Evolutionary conservation across 2,113 vertebrate species (phyloP).

Genomic region (Marcusenius ussheri): DNA sequence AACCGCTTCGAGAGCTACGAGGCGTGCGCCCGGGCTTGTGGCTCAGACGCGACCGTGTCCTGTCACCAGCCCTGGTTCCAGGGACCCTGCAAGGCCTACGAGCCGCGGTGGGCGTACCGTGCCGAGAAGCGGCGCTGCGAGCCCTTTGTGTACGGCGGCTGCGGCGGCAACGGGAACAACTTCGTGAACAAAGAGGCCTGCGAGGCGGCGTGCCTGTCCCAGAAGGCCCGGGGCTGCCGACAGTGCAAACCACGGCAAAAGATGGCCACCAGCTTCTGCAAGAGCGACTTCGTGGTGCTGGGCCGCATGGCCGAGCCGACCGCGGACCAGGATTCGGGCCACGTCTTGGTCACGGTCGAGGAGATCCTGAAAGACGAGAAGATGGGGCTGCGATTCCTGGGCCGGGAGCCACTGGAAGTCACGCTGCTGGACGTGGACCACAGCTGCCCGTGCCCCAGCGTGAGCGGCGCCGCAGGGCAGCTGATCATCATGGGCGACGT

Average conservation of each 20-base stretch:
- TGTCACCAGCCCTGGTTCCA: constrained; percentile 84
- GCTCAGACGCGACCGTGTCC: constrained; percentile 72
- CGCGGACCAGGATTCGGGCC: constrained; percentile 83
- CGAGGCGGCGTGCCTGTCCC: constrained; percentile 88
- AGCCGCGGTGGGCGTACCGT: constrained; percentile 90
- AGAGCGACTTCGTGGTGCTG: constrained; percentile 88
- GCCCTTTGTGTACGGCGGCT: constrained; percentile 88
- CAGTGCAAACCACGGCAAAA: constrained; percentile 82
- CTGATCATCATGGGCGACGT: constrained; percentile 97
- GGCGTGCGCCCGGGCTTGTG: constrained; percentile 79
- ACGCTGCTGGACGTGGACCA: constrained; percentile 91
- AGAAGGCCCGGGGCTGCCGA: constrained; percentile 78
- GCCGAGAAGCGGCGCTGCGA: constrained; percentile 78
- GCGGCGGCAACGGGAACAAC: constrained; percentile 92
- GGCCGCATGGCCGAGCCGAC: constrained; percentile 82
- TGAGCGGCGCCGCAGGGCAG: constrained; percentile 71
- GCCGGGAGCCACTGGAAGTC: constrained; percentile 84
- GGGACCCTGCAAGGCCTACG: constrained; percentile 87
- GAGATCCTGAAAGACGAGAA: constrained; percentile 96
- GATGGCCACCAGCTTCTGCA: constrained; percentile 90
- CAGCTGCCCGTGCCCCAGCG: constrained; percentile 90
- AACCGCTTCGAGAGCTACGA: constrained; percentile 89
- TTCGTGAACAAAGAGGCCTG: constrained; percentile 89
- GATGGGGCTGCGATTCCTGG: constrained; percentile 94
- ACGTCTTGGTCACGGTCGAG: constrained; percentile 82